These are phyloP conservation scores for Dendropsophus ebraccatus DNA, from an alignment of 2,113 vertebrate species.

Conservation along the genomic window DNA sequence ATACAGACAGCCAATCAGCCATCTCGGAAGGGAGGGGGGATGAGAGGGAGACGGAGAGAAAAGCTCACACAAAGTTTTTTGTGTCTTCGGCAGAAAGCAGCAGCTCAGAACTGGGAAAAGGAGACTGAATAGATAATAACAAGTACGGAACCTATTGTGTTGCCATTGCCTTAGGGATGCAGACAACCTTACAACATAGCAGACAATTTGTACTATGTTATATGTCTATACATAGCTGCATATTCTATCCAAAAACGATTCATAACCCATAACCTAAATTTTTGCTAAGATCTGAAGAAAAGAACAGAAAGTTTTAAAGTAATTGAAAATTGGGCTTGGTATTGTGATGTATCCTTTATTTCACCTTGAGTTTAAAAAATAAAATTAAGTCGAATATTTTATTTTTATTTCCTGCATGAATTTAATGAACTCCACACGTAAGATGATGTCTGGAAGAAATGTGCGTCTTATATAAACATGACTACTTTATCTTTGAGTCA, in stretches of 20 bases:
- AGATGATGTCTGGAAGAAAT: constrained; percentile 25
- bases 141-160: too few species aligned
- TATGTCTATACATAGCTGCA: not conserved
- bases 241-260: too few species aligned
- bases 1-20: too few species aligned
- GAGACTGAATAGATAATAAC: too few species aligned
- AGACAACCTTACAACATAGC: too few species aligned
- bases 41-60: too few species aligned
- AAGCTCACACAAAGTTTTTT: too few species aligned
- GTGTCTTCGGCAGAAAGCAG: too few species aligned
- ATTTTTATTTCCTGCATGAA: constrained; percentile 4
- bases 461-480: constrained; percentile 21
- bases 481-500: constrained; percentile 33
- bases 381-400: not conserved
- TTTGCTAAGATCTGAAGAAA: not conserved
- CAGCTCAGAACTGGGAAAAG: too few species aligned
- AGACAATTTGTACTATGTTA: not conserved
- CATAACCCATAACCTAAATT: not conserved
- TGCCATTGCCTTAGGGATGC: too few species aligned
- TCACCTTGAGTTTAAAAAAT: not conserved
- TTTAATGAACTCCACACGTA: not conserved
- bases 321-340: not conserved
- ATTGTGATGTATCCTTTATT: not conserved
- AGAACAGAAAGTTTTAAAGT: not conserved
- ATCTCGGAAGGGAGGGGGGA: too few species aligned